Base-by-base conservation (phyloP, 1,140 invertebrate genomes). In the Panulirus ornatus region DNA sequence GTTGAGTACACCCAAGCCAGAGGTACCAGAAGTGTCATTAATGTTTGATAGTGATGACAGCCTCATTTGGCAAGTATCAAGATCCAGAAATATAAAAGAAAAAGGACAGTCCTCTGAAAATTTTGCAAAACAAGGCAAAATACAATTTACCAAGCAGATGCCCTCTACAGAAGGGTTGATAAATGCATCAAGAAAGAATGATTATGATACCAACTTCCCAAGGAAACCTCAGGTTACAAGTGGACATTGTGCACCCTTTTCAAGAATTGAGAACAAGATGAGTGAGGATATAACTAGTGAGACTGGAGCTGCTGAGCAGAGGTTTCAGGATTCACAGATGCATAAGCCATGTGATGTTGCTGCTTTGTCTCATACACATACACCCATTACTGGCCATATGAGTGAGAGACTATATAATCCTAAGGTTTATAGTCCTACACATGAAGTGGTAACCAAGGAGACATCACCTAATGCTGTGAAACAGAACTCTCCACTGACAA, bases 1-100 rank as follows among this genome's bases (percentile, higher is more conserved):
- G 85, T 14, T 78, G 16, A 78, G 51, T n/a, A 63, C 36, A 0
- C 85, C 47, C 34, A 87, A 78, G 54, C 85, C 75, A 42, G 73
- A 40, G 27, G 85, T 87, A 44, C 73, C 85, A 16, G 85, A 87
- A 30, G 85, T 87, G n/a, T 87, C 85, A 14, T 51, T 87, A 22
- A 66, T 87, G 85, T 79, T 63, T 66, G 85, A 87, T 34, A 79
- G 73, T 19, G 71, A 75, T 36, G 76, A 78, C 75, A 87, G 51
- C 44, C 73, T 87, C 16, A 63, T 73, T 27, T 79, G 85, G 85
- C 73, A 87, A 27, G 54, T 11, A 47, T 27, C 85, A 58, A 34
- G 38, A 34, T 36, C 34, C 27, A 27, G 19, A 14, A 70, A 30
- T 30, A 40, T 22, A 9, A n/a, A 51, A 19, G 36, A 34, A 58